Evolutionary conservation across 2,888 invertebrate species (phyloP), one percentile per base, ranked within the genome.

Genomic region (Lithophane leautieri): DNA sequence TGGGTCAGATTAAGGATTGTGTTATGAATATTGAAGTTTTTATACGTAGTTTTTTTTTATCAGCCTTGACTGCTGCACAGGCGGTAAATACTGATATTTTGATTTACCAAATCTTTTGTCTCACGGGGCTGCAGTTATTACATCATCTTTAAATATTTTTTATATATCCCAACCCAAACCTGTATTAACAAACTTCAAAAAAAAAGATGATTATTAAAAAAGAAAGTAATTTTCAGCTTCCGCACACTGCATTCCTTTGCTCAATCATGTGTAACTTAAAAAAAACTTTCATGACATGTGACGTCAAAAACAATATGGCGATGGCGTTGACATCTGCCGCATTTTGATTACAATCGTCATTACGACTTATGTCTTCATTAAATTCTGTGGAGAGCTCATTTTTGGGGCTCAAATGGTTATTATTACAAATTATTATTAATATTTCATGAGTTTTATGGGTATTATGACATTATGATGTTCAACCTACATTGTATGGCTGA

Each of bases 321-420:
- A 87, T 88, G 88, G 83, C 86, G 76, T 28, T 63, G 12, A 81
- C 88, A 88, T 88, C 88, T 88, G 88, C 78, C 77, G 44, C 79
- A 70, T 85, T 83, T 83, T 83, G 88, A 88, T 88, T 81, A 85
- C 73, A 76, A 88, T 86, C 84, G 75, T 78, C 79, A 79, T 84
- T 73, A 74, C 62, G 67, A 74, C 63, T 76, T 80, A 79, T 81
- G 70, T 87, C 79, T 87, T 76, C 78, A 76, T 87, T 81, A 83
- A 82, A 65, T 61, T 34, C 4, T 63, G 40, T 76, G 67, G 75
- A 79, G 84, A 72, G 70, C 11, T 44, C 52, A 40, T 44, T 75
- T 85, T 83, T 71, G 75, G 83, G 81, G 70, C 22, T 40, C 25
- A 63, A 76, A 76, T 62, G 73, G 47, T 44, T 60, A 66, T 42